Evolutionary conservation across 2,888 invertebrate species (phyloP), one percentile per base, ranked within the genome.

Genomic region (Automeris io): DNA sequence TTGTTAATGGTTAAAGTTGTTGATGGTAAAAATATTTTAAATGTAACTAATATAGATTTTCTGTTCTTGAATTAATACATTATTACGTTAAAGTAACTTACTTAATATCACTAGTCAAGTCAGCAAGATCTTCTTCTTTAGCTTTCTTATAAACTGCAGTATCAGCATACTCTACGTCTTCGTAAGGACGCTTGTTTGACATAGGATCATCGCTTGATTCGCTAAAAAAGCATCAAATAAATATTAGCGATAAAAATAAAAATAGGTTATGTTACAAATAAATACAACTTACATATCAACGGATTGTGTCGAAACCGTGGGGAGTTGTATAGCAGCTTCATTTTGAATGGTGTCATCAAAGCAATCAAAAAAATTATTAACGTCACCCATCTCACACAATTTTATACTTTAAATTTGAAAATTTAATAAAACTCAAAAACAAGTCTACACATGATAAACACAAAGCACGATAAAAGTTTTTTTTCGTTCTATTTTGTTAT

Each of bases 301-400:
- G 34, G 54, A 53, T 7, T 57, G 57, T 43, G 65, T 57, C 29
- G n/a, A 16, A 13, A 73, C 43, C 29, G 68, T 70, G 21, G 77
- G 74, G 36, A 71, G 61, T 45, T 75, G 71, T 23, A 70, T 51
- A 19, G 71, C 47, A 18, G 65, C 48, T 47, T 68, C 69, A 49
- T 61, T 73, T 18, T 63, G 47, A 5, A 59, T 42, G 3, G 62
- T 42, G 31, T 82, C 76, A 22, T 81, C 81, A 50, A 86, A 85
- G 59, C 85, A 85, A 61, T 80, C 79, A 54, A 86, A 86, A 54
- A 86, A 59, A 58, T 50, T 69, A 44, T 70, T 62, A 13, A 82
- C 44, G 47, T 79, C 73, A 41, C 70, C 69, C 83, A 85, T 83
- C 41, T 40, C 53, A 13, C 3, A 18, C 16, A 12, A 13, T 23